Percentiles rank a stretch among this genome's conserved stretches.
Evolutionary conservation across 2,113 vertebrate genomes (phyloP).

Genomic region (Chitala chitala): DNA sequence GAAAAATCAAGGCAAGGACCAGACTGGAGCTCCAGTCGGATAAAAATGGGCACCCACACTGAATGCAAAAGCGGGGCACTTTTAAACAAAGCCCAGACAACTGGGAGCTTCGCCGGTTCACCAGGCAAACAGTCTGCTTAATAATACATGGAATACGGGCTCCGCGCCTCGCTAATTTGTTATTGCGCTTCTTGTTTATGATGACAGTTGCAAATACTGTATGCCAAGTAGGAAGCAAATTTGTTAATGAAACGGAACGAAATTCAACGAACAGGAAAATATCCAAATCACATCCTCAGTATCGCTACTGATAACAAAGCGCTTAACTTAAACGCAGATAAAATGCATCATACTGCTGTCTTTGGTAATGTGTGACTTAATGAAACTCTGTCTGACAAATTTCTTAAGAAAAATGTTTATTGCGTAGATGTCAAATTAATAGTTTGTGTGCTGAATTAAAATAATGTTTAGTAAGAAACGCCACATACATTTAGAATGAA

Average conservation of each 20-base stretch:
- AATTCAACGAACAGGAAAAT: too few species aligned
- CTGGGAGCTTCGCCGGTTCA: conserved; percentile 24
- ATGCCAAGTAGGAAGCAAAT: background rate
- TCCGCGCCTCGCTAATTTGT: background rate
- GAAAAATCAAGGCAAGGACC: conserved; percentile 22
- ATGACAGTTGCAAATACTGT: background rate
- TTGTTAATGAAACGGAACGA: too few species aligned
- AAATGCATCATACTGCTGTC: too few species aligned
- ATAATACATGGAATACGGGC: conserved; percentile 27
- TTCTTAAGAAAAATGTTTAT: too few species aligned
- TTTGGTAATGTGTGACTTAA: too few species aligned
- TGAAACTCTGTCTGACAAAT: too few species aligned
- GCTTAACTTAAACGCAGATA: too few species aligned
- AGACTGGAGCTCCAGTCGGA: conserved; percentile 47
- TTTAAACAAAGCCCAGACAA: conserved; percentile 46
- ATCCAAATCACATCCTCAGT: background rate
- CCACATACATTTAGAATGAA: too few species aligned
- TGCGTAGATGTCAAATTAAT: too few species aligned
- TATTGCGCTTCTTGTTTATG: background rate
- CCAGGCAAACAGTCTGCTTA: conserved; percentile 11
- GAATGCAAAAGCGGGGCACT: conserved; percentile 36
- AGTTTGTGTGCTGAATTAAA: too few species aligned
- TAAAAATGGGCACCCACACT: conserved; percentile 44
- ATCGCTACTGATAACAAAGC: too few species aligned
- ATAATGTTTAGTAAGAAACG: too few species aligned